Evolutionary conservation across 2,113 vertebrate genomes (phyloP).

Genomic region (Gasterosteus nipponicus): DNA sequence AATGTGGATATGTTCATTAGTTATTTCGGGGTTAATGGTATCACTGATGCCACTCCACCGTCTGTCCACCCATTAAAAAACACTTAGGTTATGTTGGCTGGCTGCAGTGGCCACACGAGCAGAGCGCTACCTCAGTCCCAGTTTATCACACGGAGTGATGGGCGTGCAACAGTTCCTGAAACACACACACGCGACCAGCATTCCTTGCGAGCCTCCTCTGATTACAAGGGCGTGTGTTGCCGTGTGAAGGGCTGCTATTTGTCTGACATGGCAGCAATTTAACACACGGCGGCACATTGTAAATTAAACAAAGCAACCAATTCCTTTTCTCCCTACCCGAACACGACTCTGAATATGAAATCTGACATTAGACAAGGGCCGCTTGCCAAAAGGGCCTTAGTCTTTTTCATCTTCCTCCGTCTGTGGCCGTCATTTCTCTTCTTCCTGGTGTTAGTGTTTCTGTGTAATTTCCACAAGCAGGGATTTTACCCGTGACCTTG

Average conservation of each 20-base stretch:
- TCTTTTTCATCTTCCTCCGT: constrained; percentile 18
- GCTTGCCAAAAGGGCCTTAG: constrained; percentile 53
- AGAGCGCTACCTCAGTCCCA: not conserved
- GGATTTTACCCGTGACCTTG: constrained; percentile 36
- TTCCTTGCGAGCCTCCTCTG: constrained; percentile 27
- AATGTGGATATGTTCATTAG: constrained; percentile 40
- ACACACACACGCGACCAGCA: not conserved
- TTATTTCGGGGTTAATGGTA: constrained; percentile 53
- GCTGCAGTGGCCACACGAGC: not conserved
- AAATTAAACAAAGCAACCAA: constrained; percentile 64
- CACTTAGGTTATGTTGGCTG: constrained; percentile 5
- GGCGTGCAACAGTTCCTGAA: constrained; percentile 26
- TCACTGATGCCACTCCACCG: constrained; percentile 33
- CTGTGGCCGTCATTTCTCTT: not conserved
- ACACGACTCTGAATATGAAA: constrained; percentile 61
- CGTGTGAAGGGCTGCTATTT: constrained; percentile 71
- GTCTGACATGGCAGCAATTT: constrained; percentile 72
- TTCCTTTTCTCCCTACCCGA: constrained; percentile 34
- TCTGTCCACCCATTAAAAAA: constrained; percentile 38
- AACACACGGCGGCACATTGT: constrained; percentile 66
- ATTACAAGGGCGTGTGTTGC: constrained; percentile 57
- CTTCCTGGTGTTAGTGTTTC: not conserved
- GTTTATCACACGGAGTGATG: constrained; percentile 37
- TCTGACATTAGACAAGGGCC: constrained; percentile 36
- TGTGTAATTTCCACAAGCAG: not conserved